phyloP scores from a whole-genome alignment of 2,888 invertebrate genomes.

The Xestobium rufovillosum region DNA sequence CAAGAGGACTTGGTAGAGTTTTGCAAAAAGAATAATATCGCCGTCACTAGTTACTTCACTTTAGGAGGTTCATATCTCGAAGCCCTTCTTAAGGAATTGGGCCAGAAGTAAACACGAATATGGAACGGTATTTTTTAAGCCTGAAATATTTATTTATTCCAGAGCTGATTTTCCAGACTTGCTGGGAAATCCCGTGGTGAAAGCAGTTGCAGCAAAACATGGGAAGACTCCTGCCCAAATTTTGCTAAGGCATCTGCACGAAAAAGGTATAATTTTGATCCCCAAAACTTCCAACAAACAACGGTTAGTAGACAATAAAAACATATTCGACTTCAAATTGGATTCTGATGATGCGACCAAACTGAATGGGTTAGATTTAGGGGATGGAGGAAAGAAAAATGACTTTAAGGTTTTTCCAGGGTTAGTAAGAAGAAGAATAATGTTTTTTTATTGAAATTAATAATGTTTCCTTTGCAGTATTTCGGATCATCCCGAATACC shows the following conservation, averaged over 20 bases:
- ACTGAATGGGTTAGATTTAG: conserved; percentile 57
- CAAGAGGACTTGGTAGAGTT: conserved; percentile 43
- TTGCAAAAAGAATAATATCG: conserved; percentile 38
- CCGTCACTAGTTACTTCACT: conserved; percentile 32
- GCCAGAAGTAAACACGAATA: neutral
- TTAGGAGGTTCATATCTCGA: no score
- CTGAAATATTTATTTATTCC: conserved; percentile 19
- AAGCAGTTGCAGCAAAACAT: conserved; percentile 47
- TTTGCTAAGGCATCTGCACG: conserved; percentile 62
- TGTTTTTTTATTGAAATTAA: no score
- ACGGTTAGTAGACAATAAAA: conserved; percentile 68
- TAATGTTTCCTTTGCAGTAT: no score
- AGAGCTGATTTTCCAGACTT: conserved; percentile 59
- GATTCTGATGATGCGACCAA: conserved; percentile 53
- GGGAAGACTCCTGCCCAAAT: conserved; percentile 68
- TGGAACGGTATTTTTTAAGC: conserved; percentile 6
- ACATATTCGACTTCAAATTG: conserved; percentile 67
- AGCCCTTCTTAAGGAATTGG: no score
- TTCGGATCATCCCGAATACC: no score
- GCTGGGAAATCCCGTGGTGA: conserved; percentile 53
- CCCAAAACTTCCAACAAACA: conserved; percentile 74
- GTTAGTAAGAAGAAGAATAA: no score
- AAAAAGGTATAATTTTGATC: conserved; percentile 66
- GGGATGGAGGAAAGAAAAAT: no score
- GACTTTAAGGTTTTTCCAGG: no score